Evolutionary conservation across 2,797 vertebrate species (phyloP).

Genomic region (Diplodus puntazzo): DNA sequence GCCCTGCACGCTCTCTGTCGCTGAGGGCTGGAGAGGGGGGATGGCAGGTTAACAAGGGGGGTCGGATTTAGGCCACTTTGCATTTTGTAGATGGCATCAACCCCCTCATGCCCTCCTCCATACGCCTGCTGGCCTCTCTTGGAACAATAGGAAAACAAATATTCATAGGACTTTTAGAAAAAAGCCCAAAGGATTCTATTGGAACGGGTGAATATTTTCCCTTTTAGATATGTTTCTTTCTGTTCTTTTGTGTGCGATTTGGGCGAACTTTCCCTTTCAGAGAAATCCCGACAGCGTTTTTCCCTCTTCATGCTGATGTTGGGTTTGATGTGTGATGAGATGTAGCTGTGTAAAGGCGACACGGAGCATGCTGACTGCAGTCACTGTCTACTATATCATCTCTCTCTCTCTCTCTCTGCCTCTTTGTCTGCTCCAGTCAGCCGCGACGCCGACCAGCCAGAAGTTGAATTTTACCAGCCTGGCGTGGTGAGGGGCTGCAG

Average conservation of each 20-base stretch:
- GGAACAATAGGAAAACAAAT: neutral
- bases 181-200: neutral
- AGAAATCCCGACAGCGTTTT: neutral
- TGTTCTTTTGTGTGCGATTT: neutral
- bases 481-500: constrained; percentile 61
- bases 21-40: too few species aligned
- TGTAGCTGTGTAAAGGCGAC: constrained; percentile 17
- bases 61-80: too few species aligned
- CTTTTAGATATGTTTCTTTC: neutral
- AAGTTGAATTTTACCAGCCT: constrained; percentile 72
- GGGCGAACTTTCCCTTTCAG: neutral
- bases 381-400: constrained; percentile 43
- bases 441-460: constrained; percentile 66
- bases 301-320: constrained; percentile 14
- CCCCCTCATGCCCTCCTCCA: too few species aligned
- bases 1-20: too few species aligned
- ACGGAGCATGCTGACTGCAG: constrained; percentile 37
- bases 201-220: neutral
- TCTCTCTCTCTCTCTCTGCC: constrained; percentile 14
- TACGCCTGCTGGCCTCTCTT: neutral
- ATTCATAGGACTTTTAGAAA: neutral
- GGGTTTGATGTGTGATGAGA: constrained; percentile 29
- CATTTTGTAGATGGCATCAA: too few species aligned
- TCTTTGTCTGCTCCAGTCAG: constrained; percentile 66
- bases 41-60: too few species aligned